Evolutionary conservation across 2,888 invertebrate genomes (phyloP).

Genomic region (Lysandra coridon): DNA sequence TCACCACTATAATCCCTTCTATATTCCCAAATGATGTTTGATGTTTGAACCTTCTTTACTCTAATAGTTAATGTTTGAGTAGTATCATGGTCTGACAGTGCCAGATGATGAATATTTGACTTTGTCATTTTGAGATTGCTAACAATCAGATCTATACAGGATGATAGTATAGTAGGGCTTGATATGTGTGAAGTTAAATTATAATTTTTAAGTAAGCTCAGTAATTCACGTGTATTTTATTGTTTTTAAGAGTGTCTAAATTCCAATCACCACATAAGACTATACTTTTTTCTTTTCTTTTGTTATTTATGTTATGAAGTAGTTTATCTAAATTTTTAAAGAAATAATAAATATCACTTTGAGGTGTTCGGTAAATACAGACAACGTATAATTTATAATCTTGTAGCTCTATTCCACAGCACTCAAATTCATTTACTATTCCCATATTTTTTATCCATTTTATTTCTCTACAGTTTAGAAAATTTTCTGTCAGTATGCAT

Average conservation of each 20-base stretch:
- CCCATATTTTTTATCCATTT: neutral
- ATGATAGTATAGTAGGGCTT: neutral
- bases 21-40: too few species aligned
- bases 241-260: conserved; percentile 25
- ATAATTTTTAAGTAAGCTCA: conserved; percentile 3
- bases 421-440: neutral
- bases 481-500: conserved; percentile 2
- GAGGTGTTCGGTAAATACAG: conserved; percentile 24
- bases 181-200: conserved; percentile 29
- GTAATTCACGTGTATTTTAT: neutral
- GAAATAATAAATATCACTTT: neutral
- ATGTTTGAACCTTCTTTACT: too few species aligned
- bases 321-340: neutral
- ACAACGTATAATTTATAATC: neutral
- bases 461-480: neutral
- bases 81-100: neutral
- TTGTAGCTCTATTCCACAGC: conserved; percentile 14
- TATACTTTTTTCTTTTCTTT: conserved; percentile 23
- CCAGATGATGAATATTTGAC: neutral
- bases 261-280: conserved; percentile 34
- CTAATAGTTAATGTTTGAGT: too few species aligned
- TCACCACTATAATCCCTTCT: too few species aligned
- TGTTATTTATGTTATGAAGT: neutral
- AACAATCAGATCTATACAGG: too few species aligned
- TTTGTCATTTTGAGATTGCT: too few species aligned